phyloP scores from a whole-genome alignment of 2,888 invertebrate genomes.

The Operophtera brumata region DNA sequence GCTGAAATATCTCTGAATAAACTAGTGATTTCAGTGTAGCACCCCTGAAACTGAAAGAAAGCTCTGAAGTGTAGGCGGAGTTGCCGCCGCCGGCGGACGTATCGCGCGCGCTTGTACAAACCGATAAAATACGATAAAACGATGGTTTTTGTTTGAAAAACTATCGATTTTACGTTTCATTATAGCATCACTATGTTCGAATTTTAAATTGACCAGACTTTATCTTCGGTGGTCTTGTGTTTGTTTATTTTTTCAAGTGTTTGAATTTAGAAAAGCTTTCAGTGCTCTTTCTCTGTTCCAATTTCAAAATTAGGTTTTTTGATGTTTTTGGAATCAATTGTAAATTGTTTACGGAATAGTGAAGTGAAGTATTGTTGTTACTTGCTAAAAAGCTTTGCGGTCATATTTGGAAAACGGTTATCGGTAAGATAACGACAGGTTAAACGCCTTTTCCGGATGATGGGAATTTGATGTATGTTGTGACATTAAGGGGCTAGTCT shows the following conservation, averaged over 20 bases:
- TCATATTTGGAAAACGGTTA: conserved; percentile 8
- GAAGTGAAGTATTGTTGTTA: not conserved
- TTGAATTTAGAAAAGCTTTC: conserved; percentile 11
- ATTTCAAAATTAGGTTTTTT: conserved; percentile 3
- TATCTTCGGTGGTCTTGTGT: conserved; percentile 1
- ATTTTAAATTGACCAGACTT: conserved; percentile 1
- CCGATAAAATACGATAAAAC: conserved; percentile 13
- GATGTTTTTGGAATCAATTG: not conserved
- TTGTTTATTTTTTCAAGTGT: not conserved
- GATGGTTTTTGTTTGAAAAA: conserved; percentile 5
- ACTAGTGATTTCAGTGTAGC: conserved; percentile 22
- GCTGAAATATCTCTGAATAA: not conserved
- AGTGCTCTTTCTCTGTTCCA: conserved; percentile 7
- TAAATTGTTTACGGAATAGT: conserved; percentile 1
- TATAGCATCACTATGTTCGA: not conserved
- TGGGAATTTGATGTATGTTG: not conserved
- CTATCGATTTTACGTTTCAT: not conserved
- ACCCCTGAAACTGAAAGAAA: conserved; percentile 43
- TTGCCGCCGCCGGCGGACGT: conserved; percentile 47
- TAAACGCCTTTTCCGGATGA: not conserved
- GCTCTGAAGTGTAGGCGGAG: conserved; percentile 43
- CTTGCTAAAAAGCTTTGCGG: not conserved
- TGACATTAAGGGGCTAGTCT: too few species aligned
- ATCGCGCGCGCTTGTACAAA: conserved; percentile 22
- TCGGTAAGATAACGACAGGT: conserved; percentile 1